Conservation (phyloP, 2,797 vertebrate genomes). For the Centropyge bicolor region DNA sequence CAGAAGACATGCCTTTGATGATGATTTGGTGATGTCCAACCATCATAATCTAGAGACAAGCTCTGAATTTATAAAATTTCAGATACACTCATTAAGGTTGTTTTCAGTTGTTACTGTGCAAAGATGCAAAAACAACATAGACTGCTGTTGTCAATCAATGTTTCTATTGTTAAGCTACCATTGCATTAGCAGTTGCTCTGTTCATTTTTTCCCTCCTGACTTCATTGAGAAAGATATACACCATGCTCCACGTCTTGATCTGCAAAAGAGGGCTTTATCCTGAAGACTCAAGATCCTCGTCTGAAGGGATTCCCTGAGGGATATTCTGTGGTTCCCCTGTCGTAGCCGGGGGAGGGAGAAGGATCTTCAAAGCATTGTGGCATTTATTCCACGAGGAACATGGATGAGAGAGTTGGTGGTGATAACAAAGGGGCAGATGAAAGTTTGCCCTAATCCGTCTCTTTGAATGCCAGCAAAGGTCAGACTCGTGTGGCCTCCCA, state of each 20-base stretch:
- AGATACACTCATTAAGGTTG: too few species aligned
- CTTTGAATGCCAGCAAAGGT: constrained; percentile 77
- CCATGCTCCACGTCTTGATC: not conserved
- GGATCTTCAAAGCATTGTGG: constrained; percentile 47
- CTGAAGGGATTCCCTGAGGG: not conserved
- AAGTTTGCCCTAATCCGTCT: constrained; percentile 60
- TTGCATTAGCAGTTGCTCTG: too few species aligned
- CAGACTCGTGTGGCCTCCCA: constrained; percentile 43
- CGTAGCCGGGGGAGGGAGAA: not conserved
- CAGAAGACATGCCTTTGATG: too few species aligned
- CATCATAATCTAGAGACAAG: not conserved
- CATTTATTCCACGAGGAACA: constrained; percentile 29
- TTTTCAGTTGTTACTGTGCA: too few species aligned
- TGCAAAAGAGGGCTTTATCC: not conserved
- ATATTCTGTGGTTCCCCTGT: constrained; percentile 17
- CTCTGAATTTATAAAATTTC: too few species aligned
- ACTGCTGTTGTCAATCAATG: too few species aligned
- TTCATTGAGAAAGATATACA: not conserved
- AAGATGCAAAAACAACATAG: too few species aligned
- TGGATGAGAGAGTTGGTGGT: constrained; percentile 27
- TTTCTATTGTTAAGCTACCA: too few species aligned
- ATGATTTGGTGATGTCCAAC: too few species aligned
- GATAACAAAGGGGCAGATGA: constrained; percentile 61
- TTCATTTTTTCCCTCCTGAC: too few species aligned
- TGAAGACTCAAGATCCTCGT: not conserved